Evolutionary conservation across 2,888 invertebrate species (phyloP).

Genomic region (Pemphredon lugubris): DNA sequence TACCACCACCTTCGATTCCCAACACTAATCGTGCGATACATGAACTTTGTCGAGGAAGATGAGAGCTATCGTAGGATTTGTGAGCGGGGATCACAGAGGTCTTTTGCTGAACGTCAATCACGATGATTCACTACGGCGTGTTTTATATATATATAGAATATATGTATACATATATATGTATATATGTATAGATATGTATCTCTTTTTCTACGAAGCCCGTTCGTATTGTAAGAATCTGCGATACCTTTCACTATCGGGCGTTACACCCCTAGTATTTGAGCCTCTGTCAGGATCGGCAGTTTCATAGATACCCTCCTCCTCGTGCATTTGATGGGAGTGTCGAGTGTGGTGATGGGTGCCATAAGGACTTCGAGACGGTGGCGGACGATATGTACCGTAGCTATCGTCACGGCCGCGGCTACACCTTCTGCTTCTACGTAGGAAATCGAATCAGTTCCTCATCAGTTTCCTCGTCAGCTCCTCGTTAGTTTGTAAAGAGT

Average conservation of each 20-base stretch:
- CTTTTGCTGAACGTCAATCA: slow-evolving; percentile 16
- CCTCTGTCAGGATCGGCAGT: slow-evolving; percentile 89
- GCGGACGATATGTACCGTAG: slow-evolving; percentile 84
- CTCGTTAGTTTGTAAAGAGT: too few species aligned
- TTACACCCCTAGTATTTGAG: slow-evolving; percentile 88
- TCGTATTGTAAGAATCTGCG: slow-evolving; percentile 72
- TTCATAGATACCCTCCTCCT: slow-evolving; percentile 94
- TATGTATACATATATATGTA: too few species aligned
- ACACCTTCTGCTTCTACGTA: slow-evolving; percentile 83
- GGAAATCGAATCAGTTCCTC: slow-evolving; percentile 63
- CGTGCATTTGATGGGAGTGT: slow-evolving; percentile 83
- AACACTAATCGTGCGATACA: slow-evolving; percentile 19
- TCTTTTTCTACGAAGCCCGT: slow-evolving; percentile 55
- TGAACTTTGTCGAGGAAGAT: slow-evolving; percentile 4
- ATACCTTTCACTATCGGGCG: slow-evolving; percentile 94
- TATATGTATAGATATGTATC: too few species aligned
- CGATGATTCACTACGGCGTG: slow-evolving; percentile 13
- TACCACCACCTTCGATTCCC: slow-evolving; percentile 4
- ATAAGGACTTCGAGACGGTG: slow-evolving; percentile 83
- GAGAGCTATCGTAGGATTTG: slow-evolving; percentile 25
- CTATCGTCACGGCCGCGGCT: slow-evolving; percentile 85
- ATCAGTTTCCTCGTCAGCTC: too few species aligned
- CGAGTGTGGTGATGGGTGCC: slow-evolving; percentile 82
- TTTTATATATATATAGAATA: not conserved
- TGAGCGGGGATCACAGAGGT: slow-evolving; percentile 15